Conservation (phyloP, 2,797 vertebrate species). For the Alectoris magna region DNA sequence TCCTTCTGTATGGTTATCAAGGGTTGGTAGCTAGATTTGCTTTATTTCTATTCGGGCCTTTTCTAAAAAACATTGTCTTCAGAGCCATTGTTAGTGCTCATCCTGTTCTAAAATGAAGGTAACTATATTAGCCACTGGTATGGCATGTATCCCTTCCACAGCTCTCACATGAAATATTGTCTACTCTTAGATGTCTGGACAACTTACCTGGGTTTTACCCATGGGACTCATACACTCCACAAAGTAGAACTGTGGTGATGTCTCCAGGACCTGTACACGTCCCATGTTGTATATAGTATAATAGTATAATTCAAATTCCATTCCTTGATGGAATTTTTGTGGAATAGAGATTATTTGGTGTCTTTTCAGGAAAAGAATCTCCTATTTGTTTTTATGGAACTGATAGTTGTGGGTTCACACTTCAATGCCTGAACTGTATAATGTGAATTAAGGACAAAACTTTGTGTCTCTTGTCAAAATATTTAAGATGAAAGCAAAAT, state of each 20-base stretch:
- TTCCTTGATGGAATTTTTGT: background rate
- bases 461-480: background rate
- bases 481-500: background rate
- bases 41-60: background rate
- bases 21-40: background rate
- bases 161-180: background rate
- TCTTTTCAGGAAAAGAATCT: background rate
- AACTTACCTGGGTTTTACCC: background rate
- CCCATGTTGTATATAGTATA: background rate
- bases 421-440: background rate
- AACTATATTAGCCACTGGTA: rapidly evolving
- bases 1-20: background rate
- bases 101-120: background rate
- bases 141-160: background rate
- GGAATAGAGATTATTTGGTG: background rate
- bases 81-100: background rate
- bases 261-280: background rate
- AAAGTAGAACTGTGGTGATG: background rate
- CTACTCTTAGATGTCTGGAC: background rate
- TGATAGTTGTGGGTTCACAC: background rate
- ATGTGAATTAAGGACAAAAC: background rate
- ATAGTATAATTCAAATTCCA: background rate
- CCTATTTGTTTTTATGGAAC: background rate
- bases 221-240: background rate
- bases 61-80: background rate